Percentiles rank a stretch among this genome's conserved stretches.
These are phyloP conservation scores for Stegodyphus dumicola DNA, from an alignment of 1,140 invertebrate genomes.

Conservation along the genomic window DNA sequence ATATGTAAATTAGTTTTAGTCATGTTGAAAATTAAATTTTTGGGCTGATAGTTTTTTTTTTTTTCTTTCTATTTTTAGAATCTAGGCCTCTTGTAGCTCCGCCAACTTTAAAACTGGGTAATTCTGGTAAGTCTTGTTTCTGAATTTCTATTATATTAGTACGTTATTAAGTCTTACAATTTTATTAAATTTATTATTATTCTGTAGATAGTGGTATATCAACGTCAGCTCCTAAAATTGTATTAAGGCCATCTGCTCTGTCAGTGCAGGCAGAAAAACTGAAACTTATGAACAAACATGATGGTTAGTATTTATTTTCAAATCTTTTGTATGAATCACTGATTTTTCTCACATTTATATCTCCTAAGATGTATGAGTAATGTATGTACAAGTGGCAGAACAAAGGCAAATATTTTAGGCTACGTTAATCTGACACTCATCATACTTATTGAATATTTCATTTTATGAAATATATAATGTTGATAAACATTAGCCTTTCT, in stretches of 20 bases:
- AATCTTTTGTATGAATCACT: neutral
- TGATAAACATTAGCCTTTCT: no score
- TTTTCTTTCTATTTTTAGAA: slow-evolving; percentile 38
- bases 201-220: neutral
- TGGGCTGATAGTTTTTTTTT: neutral
- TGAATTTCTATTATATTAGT: neutral
- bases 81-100: slow-evolving; percentile 61
- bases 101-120: slow-evolving; percentile 56
- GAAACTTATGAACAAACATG: slow-evolving; percentile 34
- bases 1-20: no score
- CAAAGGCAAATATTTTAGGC: neutral
- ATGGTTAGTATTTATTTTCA: slow-evolving; percentile 16
- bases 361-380: no score
- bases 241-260: slow-evolving; percentile 39
- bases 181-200: neutral
- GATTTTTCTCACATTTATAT: no score
- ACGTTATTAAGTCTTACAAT: neutral
- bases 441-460: no score
- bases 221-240: slow-evolving; percentile 35
- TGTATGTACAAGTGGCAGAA: no score
- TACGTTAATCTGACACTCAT: neutral
- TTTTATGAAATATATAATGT: no score
- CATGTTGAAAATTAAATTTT: no score
- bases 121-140: slow-evolving; percentile 6
- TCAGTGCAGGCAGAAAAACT: slow-evolving; percentile 51